Base-by-base conservation (phyloP, 2,797 vertebrate species). In the Tauraco hartlaubi region DNA sequence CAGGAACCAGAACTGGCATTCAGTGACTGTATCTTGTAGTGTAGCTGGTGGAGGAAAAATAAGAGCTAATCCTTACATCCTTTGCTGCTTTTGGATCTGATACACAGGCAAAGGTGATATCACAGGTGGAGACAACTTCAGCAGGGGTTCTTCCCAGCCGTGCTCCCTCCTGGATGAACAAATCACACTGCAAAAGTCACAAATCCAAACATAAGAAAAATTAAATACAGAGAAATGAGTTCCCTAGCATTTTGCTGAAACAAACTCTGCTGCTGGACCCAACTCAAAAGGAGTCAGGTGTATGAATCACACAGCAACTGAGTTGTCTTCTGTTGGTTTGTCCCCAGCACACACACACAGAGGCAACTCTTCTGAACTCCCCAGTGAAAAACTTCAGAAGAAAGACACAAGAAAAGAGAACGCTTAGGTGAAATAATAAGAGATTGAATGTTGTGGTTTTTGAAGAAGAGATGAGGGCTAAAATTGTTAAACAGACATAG, bases 81-180 rank as follows among this genome's bases (percentile, higher is more conserved):
- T 99, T 98, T 83, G 99, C 99, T 76, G 99, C 99, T 96, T 99
- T 99, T 55, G 99, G 99, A 96, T 99, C 99, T 23, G 99, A 99
- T 48, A 99, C 99, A 37, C 99, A 99, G 95, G 99, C 99, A 97
- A 99, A 99, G 3, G 99, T 99, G 98, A 99, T 99, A 97, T 99
- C 99, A 96, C 99, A 99, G 97, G 99, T 99, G 54, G 99, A 99
- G 15, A 99, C 99, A 46, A 99, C 99, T 97, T 99, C 99, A 63
- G 99, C 99, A 15, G 99, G 99, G 74, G 99, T 99, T 96, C 99
- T 98, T 92, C 99, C 99, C 96, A 99, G 98, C 87, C 99, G 98
- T 89, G 99, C 99, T 11, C 99, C 99, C 96, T 99, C 99, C 98
- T 99, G 99, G 98, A 99, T 99, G 98, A 99, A 99, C 97, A 99